These are phyloP conservation scores for Aramus guarauna DNA, from an alignment of 2,113 vertebrate species.

Conservation along the genomic window DNA sequence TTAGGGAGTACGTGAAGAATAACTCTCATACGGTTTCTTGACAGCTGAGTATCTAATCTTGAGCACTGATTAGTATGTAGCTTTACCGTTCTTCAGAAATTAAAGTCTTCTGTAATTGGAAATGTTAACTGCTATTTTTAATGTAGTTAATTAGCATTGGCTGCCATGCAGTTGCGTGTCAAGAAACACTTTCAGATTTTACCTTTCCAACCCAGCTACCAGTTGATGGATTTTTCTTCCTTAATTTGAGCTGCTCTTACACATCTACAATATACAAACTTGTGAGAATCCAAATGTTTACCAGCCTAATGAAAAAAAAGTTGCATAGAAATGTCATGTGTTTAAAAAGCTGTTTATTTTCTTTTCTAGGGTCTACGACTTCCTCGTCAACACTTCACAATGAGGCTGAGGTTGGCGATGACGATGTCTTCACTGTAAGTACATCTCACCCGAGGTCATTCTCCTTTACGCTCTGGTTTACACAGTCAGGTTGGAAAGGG, in stretches of 20 bases:
- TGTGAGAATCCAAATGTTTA: not conserved
- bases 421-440: constrained; percentile 97
- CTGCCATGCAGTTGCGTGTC: not conserved
- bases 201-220: not conserved
- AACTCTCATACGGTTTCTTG: not conserved
- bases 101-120: not conserved
- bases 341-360: not conserved
- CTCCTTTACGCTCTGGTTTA: not conserved
- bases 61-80: not conserved
- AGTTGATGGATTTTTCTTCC: not conserved
- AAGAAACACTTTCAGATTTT: not conserved
- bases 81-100: not conserved
- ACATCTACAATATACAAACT: not conserved
- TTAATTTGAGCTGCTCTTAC: not conserved
- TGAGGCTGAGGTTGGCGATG: constrained; percentile 94
- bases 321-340: not conserved
- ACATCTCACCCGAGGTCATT: not conserved
- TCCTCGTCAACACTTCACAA: constrained; percentile 98
- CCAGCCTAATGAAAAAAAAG: not conserved
- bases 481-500: not conserved
- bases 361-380: constrained; percentile 89
- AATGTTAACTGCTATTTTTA: constrained; percentile 22
- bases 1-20: not conserved
- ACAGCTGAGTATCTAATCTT: not conserved
- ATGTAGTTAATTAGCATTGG: not conserved